Base-by-base conservation (phyloP, 2,113 vertebrate species). In the Sceloporus undulatus region DNA sequence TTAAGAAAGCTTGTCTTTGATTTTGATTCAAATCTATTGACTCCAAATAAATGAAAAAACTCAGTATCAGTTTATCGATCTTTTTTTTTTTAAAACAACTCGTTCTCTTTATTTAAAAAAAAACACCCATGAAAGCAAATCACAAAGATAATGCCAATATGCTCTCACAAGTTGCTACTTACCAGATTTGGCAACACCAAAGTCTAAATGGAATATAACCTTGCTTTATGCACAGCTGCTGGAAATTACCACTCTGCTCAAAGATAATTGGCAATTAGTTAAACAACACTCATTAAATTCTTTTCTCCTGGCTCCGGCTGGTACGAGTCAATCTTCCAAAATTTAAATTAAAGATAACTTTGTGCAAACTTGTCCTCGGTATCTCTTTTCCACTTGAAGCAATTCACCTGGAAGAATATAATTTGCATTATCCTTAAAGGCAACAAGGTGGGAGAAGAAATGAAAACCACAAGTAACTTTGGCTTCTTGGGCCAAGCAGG, bases 191-290 rank as follows among this genome's bases (percentile, higher is more conserved):
- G 19, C 38, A 85, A 92, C 79, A 59, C 79, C 79, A 92, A 88
- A 68, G 23, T 21, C 90, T 0, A 0, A 56, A 79, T 16, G 85
- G 84, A 86, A 79, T 70, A 68, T 70, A 88, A 87, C 85, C 38
- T 42, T 76, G 19, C 54, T 68, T 84, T 56, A 40, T 0, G 11
- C 74, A 74, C 94, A 93, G 91, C 89, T 94, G 89, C 90, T 94
- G 91, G 92, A 95, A 96, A 93, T 94, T 91, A 92, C 90, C 92
- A 38, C 82, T 88, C 94, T 94, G 91, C 91, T 94, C 89, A 91
- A 93, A 34, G 11, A 92, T 95, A 92, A 92, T 88, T 88, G 88
- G 91, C 94, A 96, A 94, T 94, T 93, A 95, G 91, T 92, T 96
- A 94, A 96, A 95, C 90, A 92, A 87, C 92, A 93, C 82, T 90